Evolutionary conservation across 2,797 vertebrate species (phyloP), one percentile per base, ranked within the genome.

Genomic region (Catostomus latipinnis): DNA sequence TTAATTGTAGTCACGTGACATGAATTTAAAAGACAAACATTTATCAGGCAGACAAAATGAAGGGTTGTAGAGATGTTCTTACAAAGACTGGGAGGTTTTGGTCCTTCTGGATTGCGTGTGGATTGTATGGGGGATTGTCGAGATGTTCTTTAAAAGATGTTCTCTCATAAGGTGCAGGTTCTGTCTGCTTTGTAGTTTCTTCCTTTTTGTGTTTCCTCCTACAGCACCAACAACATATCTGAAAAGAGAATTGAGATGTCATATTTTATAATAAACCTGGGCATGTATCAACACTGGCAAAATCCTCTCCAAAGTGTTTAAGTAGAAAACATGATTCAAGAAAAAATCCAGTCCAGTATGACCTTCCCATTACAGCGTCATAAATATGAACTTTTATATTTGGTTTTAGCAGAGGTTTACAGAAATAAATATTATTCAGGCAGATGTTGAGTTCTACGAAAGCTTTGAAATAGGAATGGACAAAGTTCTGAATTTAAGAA

Each of bases 161-260:
- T 74, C 84, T 83, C 54, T 77, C 71, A 12, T 86, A 86, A 4
- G 84, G 82, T 8, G 78, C 72, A 69, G 69, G 77, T 68, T 81
- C 72, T 16, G 68, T 2, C n/a, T 53, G 6, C 1, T 75, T 61
- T 49, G 74, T 76, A 6, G 6, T 69, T 5, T 71, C 74, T 60
- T 65, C 46, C 18, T 70, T 66, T 61, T 82, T 82, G 6, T 82
- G 52, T 54, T 76, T 76, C 50, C 76, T 82, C n/a, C 49, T 60
- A 68, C 86, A 85, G 81, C 86, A 91, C 86, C 83, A 89, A 22
- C 48, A 78, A 50, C 87, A 60, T 43, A 89, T 22, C 90, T 91
- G 85, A 1, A 61, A 16, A 70, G 22, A 58, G 45, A 78, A 60
- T 12, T n/a, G 10, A 67, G 13, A 22, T 22, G 6, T 62, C 6